phyloP scores from a whole-genome alignment of 2,797 vertebrate genomes.

The Coregonus ussuriensis region DNA sequence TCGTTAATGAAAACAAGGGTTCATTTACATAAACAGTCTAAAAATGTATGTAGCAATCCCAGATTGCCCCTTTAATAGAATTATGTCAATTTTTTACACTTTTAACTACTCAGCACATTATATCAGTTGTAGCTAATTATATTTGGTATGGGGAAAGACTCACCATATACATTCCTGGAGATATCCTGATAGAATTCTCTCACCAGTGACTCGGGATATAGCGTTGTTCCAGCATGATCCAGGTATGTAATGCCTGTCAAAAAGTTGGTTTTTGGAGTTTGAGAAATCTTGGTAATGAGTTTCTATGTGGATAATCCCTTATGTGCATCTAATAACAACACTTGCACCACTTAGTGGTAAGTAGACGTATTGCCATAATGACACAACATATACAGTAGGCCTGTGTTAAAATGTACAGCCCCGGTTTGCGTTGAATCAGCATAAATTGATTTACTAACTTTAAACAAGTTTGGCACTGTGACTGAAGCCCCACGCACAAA shows the following conservation, averaged over 20 bases:
- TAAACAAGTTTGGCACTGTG: no score
- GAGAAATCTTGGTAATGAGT: not conserved
- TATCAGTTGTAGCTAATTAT: not conserved
- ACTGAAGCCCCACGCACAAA: no score
- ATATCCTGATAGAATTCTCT: conserved; percentile 85
- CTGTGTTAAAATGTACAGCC: no score
- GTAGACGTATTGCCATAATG: not conserved
- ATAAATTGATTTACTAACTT: no score
- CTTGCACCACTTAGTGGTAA: not conserved
- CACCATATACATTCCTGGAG: conserved; percentile 88
- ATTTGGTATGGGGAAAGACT: not conserved
- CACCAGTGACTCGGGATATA: conserved; percentile 87
- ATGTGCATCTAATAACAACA: no score
- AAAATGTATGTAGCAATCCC: not conserved
- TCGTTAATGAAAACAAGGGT: not conserved
- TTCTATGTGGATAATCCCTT: not conserved
- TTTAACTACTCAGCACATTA: not conserved
- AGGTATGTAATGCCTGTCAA: conserved; percentile 86
- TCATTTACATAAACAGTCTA: not conserved
- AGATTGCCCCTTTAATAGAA: not conserved
- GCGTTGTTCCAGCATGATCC: conserved; percentile 88
- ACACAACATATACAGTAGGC: not conserved
- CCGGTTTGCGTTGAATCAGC: no score
- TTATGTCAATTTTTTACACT: not conserved
- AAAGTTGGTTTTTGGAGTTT: not conserved